Conservation (phyloP, 2,888 invertebrate species). For the Mycalesis mineus region DNA sequence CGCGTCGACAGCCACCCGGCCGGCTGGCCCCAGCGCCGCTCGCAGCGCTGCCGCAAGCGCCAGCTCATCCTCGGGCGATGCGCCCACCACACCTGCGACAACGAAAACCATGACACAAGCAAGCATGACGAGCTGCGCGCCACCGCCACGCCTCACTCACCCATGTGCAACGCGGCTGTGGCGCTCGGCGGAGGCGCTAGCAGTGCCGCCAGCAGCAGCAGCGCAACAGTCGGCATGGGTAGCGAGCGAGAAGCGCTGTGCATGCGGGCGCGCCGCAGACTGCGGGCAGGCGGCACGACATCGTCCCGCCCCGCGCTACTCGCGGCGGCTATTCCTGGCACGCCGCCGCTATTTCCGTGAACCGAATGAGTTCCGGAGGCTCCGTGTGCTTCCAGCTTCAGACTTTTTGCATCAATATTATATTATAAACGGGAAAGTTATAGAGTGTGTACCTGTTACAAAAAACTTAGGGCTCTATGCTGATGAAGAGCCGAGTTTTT, state of each 20-base stretch:
- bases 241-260: neutral
- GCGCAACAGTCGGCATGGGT: neutral
- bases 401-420: too few species aligned
- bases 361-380: too few species aligned
- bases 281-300: neutral
- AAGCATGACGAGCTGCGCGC: neutral
- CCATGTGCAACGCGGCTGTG: slow-evolving; percentile 4
- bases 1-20: slow-evolving; percentile 14
- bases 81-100: slow-evolving; percentile 26
- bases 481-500: too few species aligned
- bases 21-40: slow-evolving; percentile 23
- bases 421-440: too few species aligned
- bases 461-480: too few species aligned
- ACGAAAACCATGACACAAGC: neutral
- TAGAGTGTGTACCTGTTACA: too few species aligned
- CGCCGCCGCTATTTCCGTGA: too few species aligned
- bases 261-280: neutral
- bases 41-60: slow-evolving; percentile 31
- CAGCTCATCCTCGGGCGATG: slow-evolving; percentile 24
- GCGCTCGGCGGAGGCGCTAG: neutral
- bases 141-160: neutral
- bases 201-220: slow-evolving; percentile 1
- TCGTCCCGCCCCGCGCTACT: too few species aligned
- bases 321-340: neutral
- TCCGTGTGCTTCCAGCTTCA: too few species aligned